Conservation (phyloP, 2,113 vertebrate species). For the Regulus satrapa region DNA sequence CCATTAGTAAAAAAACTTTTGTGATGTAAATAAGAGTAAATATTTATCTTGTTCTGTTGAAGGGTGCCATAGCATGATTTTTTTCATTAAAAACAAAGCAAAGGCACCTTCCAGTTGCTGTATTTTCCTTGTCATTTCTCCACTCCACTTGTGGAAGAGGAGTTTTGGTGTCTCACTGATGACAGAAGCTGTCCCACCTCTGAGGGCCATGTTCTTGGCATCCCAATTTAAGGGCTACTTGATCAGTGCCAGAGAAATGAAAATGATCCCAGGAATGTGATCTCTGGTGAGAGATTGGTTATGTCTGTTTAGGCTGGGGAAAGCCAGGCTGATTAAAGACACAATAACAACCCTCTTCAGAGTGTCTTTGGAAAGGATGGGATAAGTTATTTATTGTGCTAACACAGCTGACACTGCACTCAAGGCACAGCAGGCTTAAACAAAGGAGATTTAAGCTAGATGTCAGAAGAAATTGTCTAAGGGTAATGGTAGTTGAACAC, state of each 20-base stretch:
- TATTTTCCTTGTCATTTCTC: background rate
- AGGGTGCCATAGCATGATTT: background rate
- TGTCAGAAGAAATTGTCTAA: background rate
- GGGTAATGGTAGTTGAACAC: background rate
- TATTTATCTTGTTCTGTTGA: background rate
- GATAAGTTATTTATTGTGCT: background rate
- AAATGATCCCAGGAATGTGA: background rate
- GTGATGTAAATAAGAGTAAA: background rate
- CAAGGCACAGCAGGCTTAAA: background rate
- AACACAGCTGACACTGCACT: background rate
- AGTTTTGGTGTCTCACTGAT: background rate
- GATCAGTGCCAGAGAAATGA: background rate
- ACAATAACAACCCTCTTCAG: background rate
- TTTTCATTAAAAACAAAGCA: background rate
- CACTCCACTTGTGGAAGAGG: background rate
- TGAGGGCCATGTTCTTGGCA: background rate
- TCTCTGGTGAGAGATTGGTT: background rate
- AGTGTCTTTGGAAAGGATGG: background rate
- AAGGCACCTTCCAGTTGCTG: background rate
- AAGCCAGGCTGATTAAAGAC: background rate
- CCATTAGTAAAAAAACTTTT: background rate
- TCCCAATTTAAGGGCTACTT: background rate
- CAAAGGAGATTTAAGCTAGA: background rate
- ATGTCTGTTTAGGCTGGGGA: background rate
- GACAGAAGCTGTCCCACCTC: background rate